These are phyloP conservation scores for Porphyrio hochstetteri DNA, from an alignment of 2,113 vertebrate genomes.

Conservation along the genomic window DNA sequence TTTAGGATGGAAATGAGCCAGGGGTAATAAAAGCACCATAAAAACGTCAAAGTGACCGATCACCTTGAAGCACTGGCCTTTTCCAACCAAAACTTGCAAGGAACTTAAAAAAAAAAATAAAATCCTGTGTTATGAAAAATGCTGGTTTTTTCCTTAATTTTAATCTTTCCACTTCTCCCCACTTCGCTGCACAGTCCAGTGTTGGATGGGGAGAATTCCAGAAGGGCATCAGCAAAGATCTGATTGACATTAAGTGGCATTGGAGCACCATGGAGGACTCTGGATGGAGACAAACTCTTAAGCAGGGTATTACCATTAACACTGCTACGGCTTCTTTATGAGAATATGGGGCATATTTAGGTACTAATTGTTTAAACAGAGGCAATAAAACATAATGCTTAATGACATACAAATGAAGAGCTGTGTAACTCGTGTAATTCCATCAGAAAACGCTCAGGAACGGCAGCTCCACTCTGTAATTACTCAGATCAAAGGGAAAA, in stretches of 20 bases:
- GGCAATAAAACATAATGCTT: slow-evolving; percentile 26
- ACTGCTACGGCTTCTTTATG: background rate
- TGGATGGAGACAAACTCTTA: background rate
- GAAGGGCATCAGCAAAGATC: background rate
- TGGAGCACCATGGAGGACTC: background rate
- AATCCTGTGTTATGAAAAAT: slow-evolving; percentile 23
- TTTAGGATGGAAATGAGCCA: slow-evolving; percentile 71
- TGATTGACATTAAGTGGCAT: background rate
- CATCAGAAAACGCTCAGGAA: slow-evolving; percentile 24
- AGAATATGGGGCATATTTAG: slow-evolving; percentile 30
- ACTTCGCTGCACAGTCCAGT: background rate
- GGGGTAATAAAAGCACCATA: slow-evolving; percentile 70
- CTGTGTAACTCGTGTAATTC: slow-evolving; percentile 14
- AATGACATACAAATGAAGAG: slow-evolving; percentile 56
- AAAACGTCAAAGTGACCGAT: slow-evolving; percentile 70
- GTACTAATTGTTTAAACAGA: slow-evolving; percentile 47
- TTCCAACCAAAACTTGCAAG: slow-evolving; percentile 50
- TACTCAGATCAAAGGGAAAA: slow-evolving; percentile 44
- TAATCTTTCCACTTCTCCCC: background rate
- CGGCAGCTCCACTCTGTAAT: slow-evolving; percentile 45
- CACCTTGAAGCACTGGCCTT: background rate
- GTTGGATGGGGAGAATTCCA: background rate
- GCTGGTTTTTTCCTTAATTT: slow-evolving; percentile 52
- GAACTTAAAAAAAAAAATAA: slow-evolving; percentile 36
- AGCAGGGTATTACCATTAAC: background rate